Evolutionary conservation across 2,797 vertebrate genomes (phyloP).

Genomic region (Selene dorsalis): DNA sequence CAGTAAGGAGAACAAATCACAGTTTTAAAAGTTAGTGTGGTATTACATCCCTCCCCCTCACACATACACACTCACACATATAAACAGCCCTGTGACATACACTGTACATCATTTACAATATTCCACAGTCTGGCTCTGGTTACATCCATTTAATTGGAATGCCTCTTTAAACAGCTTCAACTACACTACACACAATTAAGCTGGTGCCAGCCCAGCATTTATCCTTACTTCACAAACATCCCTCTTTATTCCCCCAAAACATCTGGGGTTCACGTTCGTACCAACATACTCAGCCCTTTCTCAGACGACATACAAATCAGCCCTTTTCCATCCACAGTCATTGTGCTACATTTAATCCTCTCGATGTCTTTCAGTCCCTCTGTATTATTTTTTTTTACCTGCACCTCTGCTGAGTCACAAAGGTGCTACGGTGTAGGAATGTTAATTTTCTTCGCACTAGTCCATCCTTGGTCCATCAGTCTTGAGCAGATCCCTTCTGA

Average conservation of each 20-base stretch:
- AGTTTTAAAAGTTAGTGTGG: conserved; percentile 77
- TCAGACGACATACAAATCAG: conserved; percentile 77
- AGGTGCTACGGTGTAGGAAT: conserved; percentile 52
- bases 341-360: conserved; percentile 73
- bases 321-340: conserved; percentile 64
- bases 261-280: conserved; percentile 61
- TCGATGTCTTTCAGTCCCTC: conserved; percentile 43
- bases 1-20: conserved; percentile 85
- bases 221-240: conserved; percentile 53
- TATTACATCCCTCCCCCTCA: conserved; percentile 54
- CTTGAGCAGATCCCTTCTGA: conserved; percentile 19
- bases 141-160: conserved; percentile 58
- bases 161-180: conserved; percentile 51
- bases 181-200: conserved; percentile 61
- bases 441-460: conserved; percentile 53
- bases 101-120: conserved; percentile 78
- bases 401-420: conserved; percentile 58
- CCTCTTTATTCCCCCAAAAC: conserved; percentile 50
- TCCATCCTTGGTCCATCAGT: conserved; percentile 35
- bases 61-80: conserved; percentile 30
- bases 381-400: conserved; percentile 25
- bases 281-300: conserved; percentile 61
- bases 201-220: conserved; percentile 89
- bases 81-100: conserved; percentile 52
- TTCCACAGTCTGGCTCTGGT: conserved; percentile 77